A percentile compares a stretch with the other conserved stretches of the same genome.
Evolutionary conservation across 2,888 invertebrate genomes (phyloP).

Genomic region (Ennomos fuscantarius): DNA sequence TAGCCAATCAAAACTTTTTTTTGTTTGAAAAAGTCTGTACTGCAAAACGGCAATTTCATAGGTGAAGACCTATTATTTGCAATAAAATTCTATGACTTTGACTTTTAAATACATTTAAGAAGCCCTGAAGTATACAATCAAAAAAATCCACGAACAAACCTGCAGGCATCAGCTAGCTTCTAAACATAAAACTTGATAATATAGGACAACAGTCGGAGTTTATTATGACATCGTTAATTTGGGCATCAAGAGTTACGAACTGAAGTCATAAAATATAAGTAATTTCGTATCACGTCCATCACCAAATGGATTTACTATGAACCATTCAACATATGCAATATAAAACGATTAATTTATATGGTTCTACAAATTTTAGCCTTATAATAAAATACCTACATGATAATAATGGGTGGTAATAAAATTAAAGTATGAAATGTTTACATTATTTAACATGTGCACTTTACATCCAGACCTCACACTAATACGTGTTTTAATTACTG

Average conservation of each 20-base stretch:
- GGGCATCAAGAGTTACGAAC: background rate
- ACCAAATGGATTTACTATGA: conserved; percentile 2
- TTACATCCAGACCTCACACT: conserved; percentile 37
- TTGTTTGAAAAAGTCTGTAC: no score
- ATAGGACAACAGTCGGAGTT: no score
- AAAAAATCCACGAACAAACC: no score
- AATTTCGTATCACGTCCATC: background rate
- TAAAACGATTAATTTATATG: conserved; percentile 13
- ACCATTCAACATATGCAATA: conserved; percentile 1
- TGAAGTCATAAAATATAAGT: background rate
- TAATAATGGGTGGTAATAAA: conserved; percentile 16
- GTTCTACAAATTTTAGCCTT: conserved; percentile 9
- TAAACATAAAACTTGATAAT: no score
- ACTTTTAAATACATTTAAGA: no score
- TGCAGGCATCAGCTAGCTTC: no score
- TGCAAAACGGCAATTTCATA: no score
- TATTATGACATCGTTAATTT: no score
- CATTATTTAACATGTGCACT: conserved; percentile 29
- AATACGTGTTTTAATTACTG: conserved; percentile 18
- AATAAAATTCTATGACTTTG: no score
- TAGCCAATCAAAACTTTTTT: no score
- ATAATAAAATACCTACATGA: conserved; percentile 4
- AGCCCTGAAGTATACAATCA: no score
- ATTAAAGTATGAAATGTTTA: conserved; percentile 31
- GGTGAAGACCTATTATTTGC: no score